Conservation (phyloP, 2,797 vertebrate species). For the Chiloscyllium punctatum region DNA sequence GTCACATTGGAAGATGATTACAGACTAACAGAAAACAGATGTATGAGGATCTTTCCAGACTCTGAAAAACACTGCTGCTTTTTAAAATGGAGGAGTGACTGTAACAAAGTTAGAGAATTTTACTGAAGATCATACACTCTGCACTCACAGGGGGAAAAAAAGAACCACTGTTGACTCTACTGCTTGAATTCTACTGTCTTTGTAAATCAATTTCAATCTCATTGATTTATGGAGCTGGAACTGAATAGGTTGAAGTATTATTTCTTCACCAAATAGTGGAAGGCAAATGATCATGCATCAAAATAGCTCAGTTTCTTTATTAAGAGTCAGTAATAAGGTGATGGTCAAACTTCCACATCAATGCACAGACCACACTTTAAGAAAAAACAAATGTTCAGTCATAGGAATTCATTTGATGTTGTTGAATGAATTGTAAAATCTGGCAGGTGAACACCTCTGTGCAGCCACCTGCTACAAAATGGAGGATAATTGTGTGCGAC, state of each 20-base stretch:
- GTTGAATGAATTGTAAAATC: not conserved
- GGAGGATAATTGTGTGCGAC: not conserved
- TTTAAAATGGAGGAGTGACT: not conserved
- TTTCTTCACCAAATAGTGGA: not conserved
- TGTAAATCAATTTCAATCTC: not conserved
- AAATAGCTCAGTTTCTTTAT: not conserved
- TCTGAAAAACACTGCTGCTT: slow-evolving; percentile 43
- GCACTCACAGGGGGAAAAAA: slow-evolving; percentile 24
- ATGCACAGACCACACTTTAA: not conserved
- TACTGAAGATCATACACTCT: slow-evolving; percentile 52
- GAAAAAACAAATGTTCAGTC: not conserved
- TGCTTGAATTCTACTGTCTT: not conserved
- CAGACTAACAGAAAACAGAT: slow-evolving; percentile 54
- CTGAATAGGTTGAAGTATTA: not conserved
- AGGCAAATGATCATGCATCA: too few relatives aligned
- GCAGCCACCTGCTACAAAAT: not conserved
- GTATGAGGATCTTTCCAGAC: slow-evolving; percentile 49
- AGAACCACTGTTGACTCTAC: slow-evolving; percentile 9
- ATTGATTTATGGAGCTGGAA: not conserved
- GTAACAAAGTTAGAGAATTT: slow-evolving; percentile 40
- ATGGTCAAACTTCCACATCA: not conserved
- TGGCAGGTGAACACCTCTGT: not conserved
- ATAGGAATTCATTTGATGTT: not conserved
- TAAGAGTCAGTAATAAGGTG: not conserved
- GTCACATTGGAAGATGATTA: slow-evolving; percentile 53